Evolutionary conservation across 1,140 invertebrate species (phyloP).

Genomic region (Diabrotica virgifera): DNA sequence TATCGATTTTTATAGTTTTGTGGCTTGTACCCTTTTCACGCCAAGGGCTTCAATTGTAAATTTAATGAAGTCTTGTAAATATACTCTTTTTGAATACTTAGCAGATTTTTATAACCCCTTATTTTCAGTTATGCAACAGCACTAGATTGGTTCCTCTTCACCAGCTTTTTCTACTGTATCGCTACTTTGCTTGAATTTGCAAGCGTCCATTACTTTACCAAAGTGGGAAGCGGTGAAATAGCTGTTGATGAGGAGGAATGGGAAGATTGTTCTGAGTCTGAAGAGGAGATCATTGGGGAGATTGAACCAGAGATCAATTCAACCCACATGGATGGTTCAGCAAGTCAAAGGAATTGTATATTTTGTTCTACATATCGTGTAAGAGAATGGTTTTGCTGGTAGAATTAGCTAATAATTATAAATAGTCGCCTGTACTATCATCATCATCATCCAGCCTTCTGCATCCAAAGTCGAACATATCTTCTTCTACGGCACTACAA

Average conservation of each 20-base stretch:
- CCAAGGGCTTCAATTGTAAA: too few relatives aligned
- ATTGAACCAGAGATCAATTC: constrained; percentile 30
- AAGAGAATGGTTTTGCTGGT: constrained; percentile 25
- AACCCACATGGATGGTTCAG: constrained; percentile 12
- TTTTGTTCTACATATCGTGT: constrained; percentile 64
- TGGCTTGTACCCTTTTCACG: too few relatives aligned
- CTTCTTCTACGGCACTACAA: too few relatives aligned
- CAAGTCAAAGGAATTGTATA: constrained; percentile 52
- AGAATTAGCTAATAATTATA: too few relatives aligned
- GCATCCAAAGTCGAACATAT: too few relatives aligned
- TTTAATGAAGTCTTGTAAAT: too few relatives aligned
- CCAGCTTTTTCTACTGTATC: constrained; percentile 93
- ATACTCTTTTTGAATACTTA: too few relatives aligned
- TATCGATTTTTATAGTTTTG: too few relatives aligned
- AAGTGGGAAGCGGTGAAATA: constrained; percentile 76
- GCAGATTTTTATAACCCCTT: background rate
- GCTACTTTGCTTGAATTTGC: constrained; percentile 91
- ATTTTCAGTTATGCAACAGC: constrained; percentile 73
- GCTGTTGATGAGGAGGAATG: constrained; percentile 75
- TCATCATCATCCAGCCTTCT: too few relatives aligned
- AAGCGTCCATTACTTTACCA: constrained; percentile 81
- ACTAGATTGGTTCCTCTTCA: constrained; percentile 88
- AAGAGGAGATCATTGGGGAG: constrained; percentile 53
- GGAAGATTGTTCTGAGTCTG: constrained; percentile 59
- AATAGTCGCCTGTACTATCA: too few relatives aligned